A percentile compares a stretch with the other conserved stretches of the same genome.
Evolutionary conservation across 2,888 invertebrate genomes (phyloP).

Genomic region (Plusia festucae): DNA sequence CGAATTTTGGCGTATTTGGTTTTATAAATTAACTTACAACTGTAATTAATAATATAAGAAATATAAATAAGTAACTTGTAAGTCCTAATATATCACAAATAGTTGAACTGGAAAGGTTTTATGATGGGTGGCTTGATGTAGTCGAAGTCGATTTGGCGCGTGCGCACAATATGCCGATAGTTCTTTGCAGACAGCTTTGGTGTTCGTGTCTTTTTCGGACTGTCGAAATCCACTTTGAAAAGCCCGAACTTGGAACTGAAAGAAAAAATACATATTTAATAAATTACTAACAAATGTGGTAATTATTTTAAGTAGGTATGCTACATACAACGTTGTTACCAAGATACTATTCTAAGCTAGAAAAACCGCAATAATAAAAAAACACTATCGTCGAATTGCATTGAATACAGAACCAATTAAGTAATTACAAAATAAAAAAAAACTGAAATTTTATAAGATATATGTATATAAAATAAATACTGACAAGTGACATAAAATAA

Average conservation of each 20-base stretch:
- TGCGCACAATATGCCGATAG: conserved; percentile 79
- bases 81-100: conserved; percentile 28
- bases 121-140: conserved; percentile 66
- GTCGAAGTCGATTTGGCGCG: conserved; percentile 77
- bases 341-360: too few relatives aligned
- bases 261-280: conserved; percentile 38
- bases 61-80: not conserved
- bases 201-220: conserved; percentile 78
- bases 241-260: conserved; percentile 85
- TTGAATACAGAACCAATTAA: too few relatives aligned
- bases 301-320: too few relatives aligned
- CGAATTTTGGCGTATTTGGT: not conserved
- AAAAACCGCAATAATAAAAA: too few relatives aligned
- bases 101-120: conserved; percentile 7
- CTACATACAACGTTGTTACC: too few relatives aligned
- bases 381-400: too few relatives aligned
- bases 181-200: conserved; percentile 83
- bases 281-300: not conserved
- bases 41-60: not conserved
- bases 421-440: too few relatives aligned
- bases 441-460: too few relatives aligned
- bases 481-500: too few relatives aligned
- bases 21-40: conserved; percentile 11
- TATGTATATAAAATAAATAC: too few relatives aligned
- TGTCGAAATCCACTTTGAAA: conserved; percentile 82